Evolutionary conservation across 2,113 vertebrate genomes (phyloP).

Genomic region (Litocranius walleri): DNA sequence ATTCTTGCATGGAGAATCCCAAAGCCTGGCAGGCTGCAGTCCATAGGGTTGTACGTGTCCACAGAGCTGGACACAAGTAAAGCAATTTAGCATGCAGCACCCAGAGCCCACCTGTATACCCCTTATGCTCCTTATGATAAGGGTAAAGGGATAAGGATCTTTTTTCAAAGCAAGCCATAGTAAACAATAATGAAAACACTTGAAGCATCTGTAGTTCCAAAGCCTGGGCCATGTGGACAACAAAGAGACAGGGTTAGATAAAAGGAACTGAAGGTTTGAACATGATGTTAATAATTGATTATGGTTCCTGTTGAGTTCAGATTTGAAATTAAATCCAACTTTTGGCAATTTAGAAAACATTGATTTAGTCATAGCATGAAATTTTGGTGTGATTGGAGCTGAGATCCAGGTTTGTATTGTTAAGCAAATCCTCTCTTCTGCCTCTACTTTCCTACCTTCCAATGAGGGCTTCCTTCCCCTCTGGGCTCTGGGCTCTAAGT

Average conservation of each 20-base stretch:
- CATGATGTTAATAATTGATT: background rate
- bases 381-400: background rate
- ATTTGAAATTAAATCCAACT: background rate
- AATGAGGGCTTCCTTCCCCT: background rate
- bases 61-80: background rate
- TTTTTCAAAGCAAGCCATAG: background rate
- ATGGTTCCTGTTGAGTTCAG: background rate
- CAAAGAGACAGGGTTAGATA: background rate
- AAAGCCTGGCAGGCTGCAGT: background rate
- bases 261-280: background rate
- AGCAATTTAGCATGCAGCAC: background rate
- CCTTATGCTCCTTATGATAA: background rate
- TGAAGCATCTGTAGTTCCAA: background rate
- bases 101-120: background rate
- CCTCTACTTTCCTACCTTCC: background rate
- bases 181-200: background rate
- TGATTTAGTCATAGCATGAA: background rate
- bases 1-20: background rate
- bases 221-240: background rate
- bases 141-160: background rate
- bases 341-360: background rate
- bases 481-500: background rate
- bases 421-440: background rate
- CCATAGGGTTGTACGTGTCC: background rate
- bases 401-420: background rate